Base-by-base conservation (phyloP, 2,888 invertebrate genomes). In the Piscicola geometra region DNA sequence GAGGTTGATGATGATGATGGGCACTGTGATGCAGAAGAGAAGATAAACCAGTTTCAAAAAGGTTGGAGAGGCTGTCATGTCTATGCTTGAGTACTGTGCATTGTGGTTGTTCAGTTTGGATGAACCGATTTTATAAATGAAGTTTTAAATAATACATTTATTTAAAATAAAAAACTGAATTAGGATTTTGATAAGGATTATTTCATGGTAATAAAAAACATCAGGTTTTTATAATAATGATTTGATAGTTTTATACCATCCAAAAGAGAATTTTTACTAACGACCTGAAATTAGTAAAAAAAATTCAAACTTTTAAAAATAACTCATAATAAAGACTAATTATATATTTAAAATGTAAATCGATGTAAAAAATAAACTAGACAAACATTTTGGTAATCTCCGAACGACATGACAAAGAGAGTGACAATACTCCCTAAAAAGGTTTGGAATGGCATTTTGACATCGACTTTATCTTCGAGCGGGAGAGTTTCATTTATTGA, bases 391-490 rank as follows among this genome's bases (percentile, higher is more conserved):
- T 12, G 73, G 64, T 73, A 73, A 86, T 96, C 96, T 76, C 98
- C 98, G 71, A 99, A 88, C 2, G 97, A 97, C 82, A 98, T 97
- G 86, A 98, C 94, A 85, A 99, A 96, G 70, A 99, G 87, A 0
- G 94, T 96, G 93, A 99, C 95, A 92, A 98, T 94, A 0, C 98
- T 98, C 80, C 91, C 91, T 0, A 91, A 90, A 82, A 94, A 93
- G 56, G 91, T 92, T 78, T 90, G 90, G 83, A 92, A 96, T 80
- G 2, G 52, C 30, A 15, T n/a, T n/a, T n/a, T n/a, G n/a, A n/a
- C n/a, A n/a, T n/a, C n/a, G n/a, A n/a, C n/a, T n/a, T n/a, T n/a
- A n/a, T n/a, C n/a, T n/a, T n/a, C n/a, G n/a, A n/a, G n/a, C n/a
- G n/a, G n/a, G n/a, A n/a, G n/a, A n/a, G n/a, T n/a, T n/a, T n/a